phyloP scores from a whole-genome alignment of 2,888 invertebrate genomes.

The Leptopilina syphax region DNA sequence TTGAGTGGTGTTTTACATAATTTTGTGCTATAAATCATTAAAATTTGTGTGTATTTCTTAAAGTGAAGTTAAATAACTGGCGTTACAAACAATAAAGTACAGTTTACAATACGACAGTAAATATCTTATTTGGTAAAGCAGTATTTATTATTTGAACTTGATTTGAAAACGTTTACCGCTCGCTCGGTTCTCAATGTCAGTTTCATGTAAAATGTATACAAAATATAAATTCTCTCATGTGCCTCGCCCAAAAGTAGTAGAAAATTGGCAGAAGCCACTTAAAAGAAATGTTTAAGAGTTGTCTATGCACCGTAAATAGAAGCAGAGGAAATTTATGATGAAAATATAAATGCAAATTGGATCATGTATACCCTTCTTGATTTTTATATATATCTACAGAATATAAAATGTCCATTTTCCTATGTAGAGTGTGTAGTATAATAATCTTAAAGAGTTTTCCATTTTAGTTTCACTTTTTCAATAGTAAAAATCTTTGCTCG shows the following conservation, averaged over 20 bases:
- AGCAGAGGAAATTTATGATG: conserved; percentile 20
- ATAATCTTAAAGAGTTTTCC: background rate
- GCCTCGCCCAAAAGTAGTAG: background rate
- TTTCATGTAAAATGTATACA: conserved; percentile 9
- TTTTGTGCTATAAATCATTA: background rate
- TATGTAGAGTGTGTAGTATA: too few species aligned
- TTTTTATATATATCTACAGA: background rate
- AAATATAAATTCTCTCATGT: background rate
- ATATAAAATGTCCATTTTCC: background rate
- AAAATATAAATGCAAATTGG: conserved; percentile 23
- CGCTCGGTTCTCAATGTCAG: conserved; percentile 16
- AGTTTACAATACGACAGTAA: background rate
- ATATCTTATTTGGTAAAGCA: background rate
- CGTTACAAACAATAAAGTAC: background rate
- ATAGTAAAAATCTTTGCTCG: too few species aligned
- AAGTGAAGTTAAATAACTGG: too few species aligned
- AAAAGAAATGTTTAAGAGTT: conserved; percentile 6
- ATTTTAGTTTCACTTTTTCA: background rate
- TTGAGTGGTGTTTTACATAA: background rate
- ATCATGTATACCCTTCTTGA: background rate
- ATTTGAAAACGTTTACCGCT: background rate
- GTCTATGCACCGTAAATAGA: background rate
- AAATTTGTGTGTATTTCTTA: too few species aligned
- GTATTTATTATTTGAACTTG: background rate
- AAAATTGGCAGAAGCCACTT: conserved; percentile 23